Evolutionary conservation across 1,140 invertebrate species (phyloP).

Genomic region (Atta cephalotes): DNA sequence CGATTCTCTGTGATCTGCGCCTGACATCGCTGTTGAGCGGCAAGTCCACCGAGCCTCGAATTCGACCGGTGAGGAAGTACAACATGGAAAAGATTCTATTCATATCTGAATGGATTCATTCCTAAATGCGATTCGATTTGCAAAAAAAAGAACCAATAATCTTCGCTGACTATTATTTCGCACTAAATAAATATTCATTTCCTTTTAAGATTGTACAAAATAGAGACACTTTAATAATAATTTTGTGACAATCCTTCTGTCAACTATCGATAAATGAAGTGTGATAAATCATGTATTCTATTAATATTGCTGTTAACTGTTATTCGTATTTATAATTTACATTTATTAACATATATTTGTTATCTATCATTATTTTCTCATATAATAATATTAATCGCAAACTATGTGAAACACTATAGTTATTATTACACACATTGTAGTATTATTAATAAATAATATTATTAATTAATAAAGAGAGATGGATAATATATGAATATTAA

Average conservation of each 20-base stretch:
- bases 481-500: background rate
- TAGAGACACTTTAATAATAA: background rate
- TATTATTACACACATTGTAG: background rate
- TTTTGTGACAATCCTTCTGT: background rate
- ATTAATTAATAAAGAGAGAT: slow-evolving; percentile 6
- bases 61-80: slow-evolving; percentile 4
- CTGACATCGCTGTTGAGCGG: slow-evolving; percentile 20
- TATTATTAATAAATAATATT: slow-evolving; percentile 25
- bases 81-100: background rate
- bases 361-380: slow-evolving; percentile 5
- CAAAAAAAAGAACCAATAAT: background rate
- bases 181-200: slow-evolving; percentile 7
- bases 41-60: slow-evolving; percentile 17
- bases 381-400: slow-evolving; percentile 14
- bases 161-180: background rate
- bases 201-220: background rate
- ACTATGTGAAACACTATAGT: background rate
- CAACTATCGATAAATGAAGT: background rate
- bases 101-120: background rate
- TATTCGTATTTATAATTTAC: slow-evolving; percentile 4
- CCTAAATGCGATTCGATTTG: background rate
- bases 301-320: slow-evolving; percentile 16
- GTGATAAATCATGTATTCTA: background rate
- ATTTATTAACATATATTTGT: slow-evolving; percentile 32
- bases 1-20: slow-evolving; percentile 37